A percentile compares a stretch with the other conserved stretches of the same genome.
Evolutionary conservation across 2,797 vertebrate species (phyloP).

Genomic region (Propithecus deckenii): DNA sequence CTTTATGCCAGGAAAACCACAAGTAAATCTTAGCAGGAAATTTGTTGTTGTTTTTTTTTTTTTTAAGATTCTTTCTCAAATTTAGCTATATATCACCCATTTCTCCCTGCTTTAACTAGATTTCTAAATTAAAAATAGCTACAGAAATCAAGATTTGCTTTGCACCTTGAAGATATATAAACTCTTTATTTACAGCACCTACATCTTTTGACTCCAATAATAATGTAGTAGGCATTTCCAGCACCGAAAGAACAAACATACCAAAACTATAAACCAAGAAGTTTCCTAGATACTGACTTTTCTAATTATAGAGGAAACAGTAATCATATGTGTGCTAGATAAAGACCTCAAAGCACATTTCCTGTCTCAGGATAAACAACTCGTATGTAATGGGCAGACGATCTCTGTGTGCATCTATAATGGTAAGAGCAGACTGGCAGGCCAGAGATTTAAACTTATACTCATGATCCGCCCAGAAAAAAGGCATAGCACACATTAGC

Average conservation of each 20-base stretch:
- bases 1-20: not conserved
- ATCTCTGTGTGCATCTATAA: not conserved
- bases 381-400: not conserved
- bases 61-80: not conserved
- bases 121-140: conserved; percentile 46
- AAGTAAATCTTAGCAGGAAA: conserved; percentile 37
- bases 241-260: not conserved
- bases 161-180: not conserved
- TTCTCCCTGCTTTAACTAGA: conserved; percentile 1
- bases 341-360: not conserved
- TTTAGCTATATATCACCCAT: not conserved
- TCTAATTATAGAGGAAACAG: not conserved
- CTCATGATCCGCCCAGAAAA: fast-evolving
- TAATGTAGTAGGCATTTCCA: not conserved
- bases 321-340: not conserved
- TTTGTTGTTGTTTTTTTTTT: not conserved
- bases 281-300: not conserved
- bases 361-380: not conserved
- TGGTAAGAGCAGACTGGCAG: not conserved
- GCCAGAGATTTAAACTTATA: not conserved
- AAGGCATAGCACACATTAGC: not conserved
- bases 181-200: not conserved
- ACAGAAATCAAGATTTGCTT: not conserved
- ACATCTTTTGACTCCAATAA: not conserved
- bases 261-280: not conserved